A percentile compares a stretch with the other conserved stretches of the same genome.
Conservation (phyloP, 2,113 vertebrate genomes). For the Mesoclemmys tuberculata region DNA sequence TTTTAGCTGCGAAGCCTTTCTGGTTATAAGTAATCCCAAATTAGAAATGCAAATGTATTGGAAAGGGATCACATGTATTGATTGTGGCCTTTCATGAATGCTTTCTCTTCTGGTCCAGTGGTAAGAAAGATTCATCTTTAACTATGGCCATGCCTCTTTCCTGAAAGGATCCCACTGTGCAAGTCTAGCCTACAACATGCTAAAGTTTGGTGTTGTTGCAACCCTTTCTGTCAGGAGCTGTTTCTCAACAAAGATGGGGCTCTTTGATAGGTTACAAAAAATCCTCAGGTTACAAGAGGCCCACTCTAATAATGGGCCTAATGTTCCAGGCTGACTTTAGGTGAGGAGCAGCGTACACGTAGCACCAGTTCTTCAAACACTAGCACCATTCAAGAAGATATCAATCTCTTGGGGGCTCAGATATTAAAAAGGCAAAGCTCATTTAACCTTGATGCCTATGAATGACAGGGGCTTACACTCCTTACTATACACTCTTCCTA, state of each 20-base stretch:
- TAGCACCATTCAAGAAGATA: not conserved
- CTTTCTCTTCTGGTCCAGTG: not conserved
- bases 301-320: not conserved
- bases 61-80: conserved; percentile 61
- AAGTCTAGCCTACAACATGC: not conserved
- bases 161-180: not conserved
- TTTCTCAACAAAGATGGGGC: not conserved
- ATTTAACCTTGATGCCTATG: not conserved
- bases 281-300: not conserved
- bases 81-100: conserved; percentile 55
- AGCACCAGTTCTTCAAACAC: not conserved
- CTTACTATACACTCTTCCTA: not conserved
- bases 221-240: not conserved
- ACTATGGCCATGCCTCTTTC: conserved; percentile 38
- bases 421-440: not conserved
- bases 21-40: conserved; percentile 51
- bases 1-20: conserved; percentile 43
- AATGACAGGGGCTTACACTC: not conserved
- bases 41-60: conserved; percentile 64
- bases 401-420: fast-evolving
- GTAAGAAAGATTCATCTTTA: conserved; percentile 59
- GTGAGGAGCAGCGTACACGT: not conserved
- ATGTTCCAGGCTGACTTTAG: not conserved
- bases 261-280: not conserved
- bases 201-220: conserved; percentile 24